Evolutionary conservation across 2,888 invertebrate genomes (phyloP), one percentile per base, ranked within the genome.

Genomic region (Nemotelus nigrinus): DNA sequence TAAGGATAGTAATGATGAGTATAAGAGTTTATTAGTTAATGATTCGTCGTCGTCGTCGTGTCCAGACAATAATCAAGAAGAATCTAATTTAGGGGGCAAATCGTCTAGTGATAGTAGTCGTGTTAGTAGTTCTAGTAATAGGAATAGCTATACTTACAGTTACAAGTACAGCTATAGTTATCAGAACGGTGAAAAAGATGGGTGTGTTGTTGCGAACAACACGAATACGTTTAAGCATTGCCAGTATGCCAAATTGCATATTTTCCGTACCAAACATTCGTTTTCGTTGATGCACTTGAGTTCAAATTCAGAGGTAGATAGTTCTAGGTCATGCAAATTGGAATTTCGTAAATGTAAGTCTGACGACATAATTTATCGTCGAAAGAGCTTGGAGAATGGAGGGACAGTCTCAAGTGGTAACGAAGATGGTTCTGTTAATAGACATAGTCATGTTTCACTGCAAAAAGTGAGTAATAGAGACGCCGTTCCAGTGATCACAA

Each of bases 41-140:
- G n/a, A 71, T 44, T 74, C 50, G 71, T 77, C 65, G 57, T 50
- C 71, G 64, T 77, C 77, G 45, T 76, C 67, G 77, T 76, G 77
- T 77, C 77, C 64, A 74, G 79, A 79, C 79, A 79, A 79, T 79
- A 79, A 79, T 47, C 25, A 25, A 25, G 77, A 79, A 47, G 68
- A 47, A 48, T 77, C 72, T 65, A 79, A 71, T 60, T 25, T 77
- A 77, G 79, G 78, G 50, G 74, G 48, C 63, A 74, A 74, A 74
- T 70, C 55, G 41, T 74, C 74, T 74, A 74, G 74, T 74, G 60
- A 74, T 74, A 74, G 74, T 60, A 74, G 74, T 74, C 74, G 39
- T 48, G 60, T 74, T 74, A 55, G 76, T 45, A 76, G 41, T 53
- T 63, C 44, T 55, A 64, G 53, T 55, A 76, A 76, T 65, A 65